Conservation (phyloP, 2,888 invertebrate genomes). For the Halictus quadricinctus region DNA sequence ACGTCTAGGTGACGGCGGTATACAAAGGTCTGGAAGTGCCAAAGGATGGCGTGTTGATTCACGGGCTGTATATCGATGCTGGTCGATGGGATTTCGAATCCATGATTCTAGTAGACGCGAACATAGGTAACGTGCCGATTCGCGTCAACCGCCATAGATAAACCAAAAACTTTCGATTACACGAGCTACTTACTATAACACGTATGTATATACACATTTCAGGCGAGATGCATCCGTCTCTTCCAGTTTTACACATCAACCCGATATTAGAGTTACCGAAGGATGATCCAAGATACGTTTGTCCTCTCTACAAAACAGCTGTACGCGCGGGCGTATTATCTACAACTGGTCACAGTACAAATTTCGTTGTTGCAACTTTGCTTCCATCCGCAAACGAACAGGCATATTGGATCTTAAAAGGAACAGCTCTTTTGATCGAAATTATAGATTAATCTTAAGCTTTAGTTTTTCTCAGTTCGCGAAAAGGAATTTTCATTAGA, state of each 20-base stretch:
- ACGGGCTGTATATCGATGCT: conserved; percentile 94
- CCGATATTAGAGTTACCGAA: conserved; percentile 86
- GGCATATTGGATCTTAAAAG: conserved; percentile 94
- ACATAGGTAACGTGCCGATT: conserved; percentile 84
- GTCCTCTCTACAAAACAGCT: conserved; percentile 95
- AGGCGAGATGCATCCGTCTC: conserved; percentile 90
- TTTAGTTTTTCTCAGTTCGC: background rate
- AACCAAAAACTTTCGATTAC: background rate
- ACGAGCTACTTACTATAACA: background rate
- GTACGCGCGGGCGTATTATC: conserved; percentile 93
- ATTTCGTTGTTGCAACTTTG: conserved; percentile 92
- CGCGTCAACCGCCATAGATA: conserved; percentile 23
- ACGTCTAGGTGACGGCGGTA: conserved; percentile 78
- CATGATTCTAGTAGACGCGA: conserved; percentile 90
- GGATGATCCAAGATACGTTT: conserved; percentile 87
- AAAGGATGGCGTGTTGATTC: conserved; percentile 88
- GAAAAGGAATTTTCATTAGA: background rate
- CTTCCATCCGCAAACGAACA: conserved; percentile 86
- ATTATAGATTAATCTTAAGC: conserved; percentile 86
- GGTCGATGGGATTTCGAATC: conserved; percentile 90
- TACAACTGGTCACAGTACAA: conserved; percentile 96
- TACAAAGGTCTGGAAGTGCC: conserved; percentile 85
- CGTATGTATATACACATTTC: conserved; percentile 32
- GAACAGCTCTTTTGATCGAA: conserved; percentile 93
- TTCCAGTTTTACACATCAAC: conserved; percentile 88